Evolutionary conservation across 2,113 vertebrate genomes (phyloP).

Genomic region (Phalacrocorax carbo): DNA sequence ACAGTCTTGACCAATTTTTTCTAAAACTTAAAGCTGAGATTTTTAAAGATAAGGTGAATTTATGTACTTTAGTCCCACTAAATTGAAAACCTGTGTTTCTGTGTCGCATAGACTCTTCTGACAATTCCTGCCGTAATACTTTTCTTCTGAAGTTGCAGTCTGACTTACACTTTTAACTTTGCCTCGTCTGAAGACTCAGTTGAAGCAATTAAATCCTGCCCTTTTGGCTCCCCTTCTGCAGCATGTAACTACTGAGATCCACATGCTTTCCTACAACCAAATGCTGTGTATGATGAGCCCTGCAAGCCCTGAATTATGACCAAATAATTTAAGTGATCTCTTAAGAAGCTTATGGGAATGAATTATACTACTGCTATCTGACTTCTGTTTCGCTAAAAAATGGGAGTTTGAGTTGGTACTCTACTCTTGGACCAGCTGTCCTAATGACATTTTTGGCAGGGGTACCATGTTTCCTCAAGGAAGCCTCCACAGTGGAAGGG

Average conservation of each 20-base stretch:
- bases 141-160: not conserved
- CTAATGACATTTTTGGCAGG: not conserved
- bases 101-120: not conserved
- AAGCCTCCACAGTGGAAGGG: not conserved
- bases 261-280: not conserved
- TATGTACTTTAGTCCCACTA: not conserved
- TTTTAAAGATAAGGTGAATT: not conserved
- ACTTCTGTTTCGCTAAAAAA: not conserved
- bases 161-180: not conserved
- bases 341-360: not conserved
- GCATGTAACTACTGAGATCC: not conserved
- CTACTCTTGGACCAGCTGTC: not conserved
- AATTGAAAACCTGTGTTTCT: not conserved
- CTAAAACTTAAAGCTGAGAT: not conserved
- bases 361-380: not conserved
- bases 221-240: not conserved
- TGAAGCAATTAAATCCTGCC: not conserved
- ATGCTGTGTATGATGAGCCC: not conserved
- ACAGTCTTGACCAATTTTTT: not conserved
- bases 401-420: not conserved
- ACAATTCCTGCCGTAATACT: not conserved
- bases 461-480: not conserved
- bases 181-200: not conserved
- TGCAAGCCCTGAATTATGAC: not conserved
- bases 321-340: not conserved